These are phyloP conservation scores for Synanthedon formicaeformis DNA, from an alignment of 2,888 invertebrate species.

Conservation along the genomic window DNA sequence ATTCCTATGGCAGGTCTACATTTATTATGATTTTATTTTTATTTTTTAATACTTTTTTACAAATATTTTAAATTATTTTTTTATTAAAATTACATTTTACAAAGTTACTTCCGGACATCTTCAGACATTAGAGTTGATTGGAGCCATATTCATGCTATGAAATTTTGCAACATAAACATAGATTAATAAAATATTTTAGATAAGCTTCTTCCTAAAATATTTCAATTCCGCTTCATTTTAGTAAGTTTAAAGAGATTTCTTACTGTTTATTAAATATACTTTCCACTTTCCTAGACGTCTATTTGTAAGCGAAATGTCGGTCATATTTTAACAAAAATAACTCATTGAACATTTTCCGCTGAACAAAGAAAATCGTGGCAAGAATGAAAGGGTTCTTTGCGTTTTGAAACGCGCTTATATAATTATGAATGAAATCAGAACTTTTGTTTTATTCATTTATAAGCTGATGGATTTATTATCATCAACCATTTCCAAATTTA, in stretches of 20 bases:
- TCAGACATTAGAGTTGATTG: too few species aligned
- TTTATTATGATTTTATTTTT: too few species aligned
- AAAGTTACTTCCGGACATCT: not conserved
- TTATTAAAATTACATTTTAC: not conserved
- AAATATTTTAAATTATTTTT: not conserved
- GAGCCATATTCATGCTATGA: too few species aligned
- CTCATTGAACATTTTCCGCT: not conserved
- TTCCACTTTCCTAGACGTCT: not conserved
- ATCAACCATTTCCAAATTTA: too few species aligned
- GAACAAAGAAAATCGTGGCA: not conserved
- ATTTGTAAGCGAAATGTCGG: not conserved
- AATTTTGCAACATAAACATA: too few species aligned
- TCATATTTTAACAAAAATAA: not conserved
- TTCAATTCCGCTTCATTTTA: too few species aligned
- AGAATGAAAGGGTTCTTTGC: not conserved
- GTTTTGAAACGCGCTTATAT: not conserved
- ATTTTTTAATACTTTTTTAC: not conserved
- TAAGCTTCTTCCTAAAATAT: too few species aligned
- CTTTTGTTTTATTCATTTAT: too few species aligned
- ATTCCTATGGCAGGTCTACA: not conserved
- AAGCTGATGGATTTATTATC: too few species aligned
- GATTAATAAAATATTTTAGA: too few species aligned
- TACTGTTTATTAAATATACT: not conserved
- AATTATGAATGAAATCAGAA: too few species aligned
- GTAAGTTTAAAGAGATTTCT: not conserved